Evolutionary conservation across 2,888 invertebrate species (phyloP).

Genomic region (Meloe dianella): DNA sequence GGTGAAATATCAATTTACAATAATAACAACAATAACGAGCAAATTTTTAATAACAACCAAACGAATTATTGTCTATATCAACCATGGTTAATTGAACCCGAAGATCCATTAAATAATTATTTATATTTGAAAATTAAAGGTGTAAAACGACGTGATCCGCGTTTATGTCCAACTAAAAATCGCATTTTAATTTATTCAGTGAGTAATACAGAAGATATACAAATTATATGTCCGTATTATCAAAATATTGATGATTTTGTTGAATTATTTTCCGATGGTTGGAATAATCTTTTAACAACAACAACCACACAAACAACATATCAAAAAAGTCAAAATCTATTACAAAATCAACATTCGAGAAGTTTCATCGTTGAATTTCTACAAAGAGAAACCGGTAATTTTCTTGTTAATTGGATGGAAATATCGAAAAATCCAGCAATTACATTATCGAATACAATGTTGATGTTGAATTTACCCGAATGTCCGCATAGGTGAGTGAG

Average conservation of each 20-base stretch:
- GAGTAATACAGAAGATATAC: slow-evolving; percentile 66
- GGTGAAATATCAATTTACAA: slow-evolving; percentile 75
- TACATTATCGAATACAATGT: slow-evolving; percentile 60
- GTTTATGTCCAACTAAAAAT: slow-evolving; percentile 71
- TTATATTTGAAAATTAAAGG: slow-evolving; percentile 76
- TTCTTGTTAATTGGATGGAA: slow-evolving; percentile 80
- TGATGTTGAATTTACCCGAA: slow-evolving; percentile 67
- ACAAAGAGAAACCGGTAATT: slow-evolving; percentile 75
- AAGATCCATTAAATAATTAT: slow-evolving; percentile 72
- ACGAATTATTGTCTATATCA: slow-evolving; percentile 68
- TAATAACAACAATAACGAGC: slow-evolving; percentile 57
- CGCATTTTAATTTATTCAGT: slow-evolving; percentile 76
- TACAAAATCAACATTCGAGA: slow-evolving; percentile 61
- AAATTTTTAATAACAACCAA: background rate
- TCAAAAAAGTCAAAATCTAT: slow-evolving; percentile 57
- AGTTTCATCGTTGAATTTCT: slow-evolving; percentile 79
- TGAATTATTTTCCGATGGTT: slow-evolving; percentile 75
- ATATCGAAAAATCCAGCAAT: slow-evolving; percentile 71
- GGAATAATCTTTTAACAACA: slow-evolving; percentile 43
- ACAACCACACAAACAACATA: slow-evolving; percentile 51
- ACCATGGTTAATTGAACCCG: slow-evolving; percentile 81
- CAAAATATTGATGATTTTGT: slow-evolving; percentile 59
- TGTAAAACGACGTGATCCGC: slow-evolving; percentile 59
- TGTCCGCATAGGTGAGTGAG: slow-evolving; percentile 71
- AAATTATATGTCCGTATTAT: slow-evolving; percentile 71